Evolutionary conservation across 2,888 invertebrate genomes (phyloP).

Genomic region (Adineta ricciae): DNA sequence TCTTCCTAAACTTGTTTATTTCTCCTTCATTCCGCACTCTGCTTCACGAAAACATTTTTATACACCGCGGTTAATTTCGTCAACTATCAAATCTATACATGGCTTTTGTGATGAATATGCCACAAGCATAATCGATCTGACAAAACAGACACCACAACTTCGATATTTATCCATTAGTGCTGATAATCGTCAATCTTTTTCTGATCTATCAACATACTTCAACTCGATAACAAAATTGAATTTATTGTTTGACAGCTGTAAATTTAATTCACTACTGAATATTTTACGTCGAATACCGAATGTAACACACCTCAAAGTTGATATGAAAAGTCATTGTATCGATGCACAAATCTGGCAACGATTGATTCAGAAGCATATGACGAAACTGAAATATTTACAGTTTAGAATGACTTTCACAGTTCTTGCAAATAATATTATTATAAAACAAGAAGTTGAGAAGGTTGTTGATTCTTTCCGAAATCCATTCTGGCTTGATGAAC

Average conservation of each 20-base stretch:
- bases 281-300: background rate
- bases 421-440: accelerated
- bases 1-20: background rate
- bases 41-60: background rate
- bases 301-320: background rate
- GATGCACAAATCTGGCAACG: background rate
- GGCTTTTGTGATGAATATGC: background rate
- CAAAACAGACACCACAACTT: background rate
- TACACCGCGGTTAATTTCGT: background rate
- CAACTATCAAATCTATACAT: background rate
- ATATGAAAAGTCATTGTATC: background rate
- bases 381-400: background rate
- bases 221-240: background rate
- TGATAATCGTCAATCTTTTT: background rate
- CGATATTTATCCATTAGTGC: background rate
- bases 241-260: background rate
- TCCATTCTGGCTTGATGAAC: background rate
- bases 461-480: background rate
- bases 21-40: background rate
- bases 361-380: background rate
- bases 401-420: background rate
- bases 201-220: background rate
- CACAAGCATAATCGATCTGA: background rate
- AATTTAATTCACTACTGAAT: background rate
- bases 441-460: background rate